Percentiles rank a stretch among this genome's conserved stretches.
These are phyloP conservation scores for Atlantisia rogersi DNA, from an alignment of 2,113 vertebrate species.

Conservation along the genomic window DNA sequence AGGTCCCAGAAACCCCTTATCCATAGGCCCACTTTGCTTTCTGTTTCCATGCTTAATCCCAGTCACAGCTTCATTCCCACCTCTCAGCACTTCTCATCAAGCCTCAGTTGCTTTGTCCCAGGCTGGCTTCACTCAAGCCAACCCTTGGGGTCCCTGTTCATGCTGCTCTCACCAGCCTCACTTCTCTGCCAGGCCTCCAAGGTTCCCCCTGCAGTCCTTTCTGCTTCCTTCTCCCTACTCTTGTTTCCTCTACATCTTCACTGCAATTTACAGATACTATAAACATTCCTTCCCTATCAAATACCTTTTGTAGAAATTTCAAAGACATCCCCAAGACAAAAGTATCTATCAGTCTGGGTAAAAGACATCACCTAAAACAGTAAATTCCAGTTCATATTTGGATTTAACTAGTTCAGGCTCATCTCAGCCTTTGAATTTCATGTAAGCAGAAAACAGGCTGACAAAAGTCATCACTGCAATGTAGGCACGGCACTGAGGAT, in stretches of 20 bases:
- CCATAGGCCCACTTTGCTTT: rapidly evolving
- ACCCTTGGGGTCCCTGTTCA: background rate
- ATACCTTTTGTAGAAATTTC: background rate
- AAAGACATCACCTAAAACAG: background rate
- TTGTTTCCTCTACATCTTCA: background rate
- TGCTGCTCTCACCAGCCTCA: background rate
- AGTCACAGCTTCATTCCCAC: background rate
- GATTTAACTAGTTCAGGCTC: background rate
- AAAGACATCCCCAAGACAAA: background rate
- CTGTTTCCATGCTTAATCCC: background rate
- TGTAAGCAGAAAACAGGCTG: background rate
- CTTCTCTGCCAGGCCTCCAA: background rate
- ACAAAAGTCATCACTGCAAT: rapidly evolving
- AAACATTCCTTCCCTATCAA: background rate
- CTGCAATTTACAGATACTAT: background rate
- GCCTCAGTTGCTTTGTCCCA: rapidly evolving
- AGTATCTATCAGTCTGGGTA: background rate
- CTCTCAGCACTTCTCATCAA: background rate
- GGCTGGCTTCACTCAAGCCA: background rate
- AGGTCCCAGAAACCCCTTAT: background rate
- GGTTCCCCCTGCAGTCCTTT: background rate
- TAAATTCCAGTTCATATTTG: background rate
- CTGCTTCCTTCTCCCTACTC: background rate
- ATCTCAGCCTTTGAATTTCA: background rate
- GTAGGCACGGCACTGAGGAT: background rate